Base-by-base conservation (phyloP, 2,113 vertebrate species). In the Notarius quadriscutis region DNA sequence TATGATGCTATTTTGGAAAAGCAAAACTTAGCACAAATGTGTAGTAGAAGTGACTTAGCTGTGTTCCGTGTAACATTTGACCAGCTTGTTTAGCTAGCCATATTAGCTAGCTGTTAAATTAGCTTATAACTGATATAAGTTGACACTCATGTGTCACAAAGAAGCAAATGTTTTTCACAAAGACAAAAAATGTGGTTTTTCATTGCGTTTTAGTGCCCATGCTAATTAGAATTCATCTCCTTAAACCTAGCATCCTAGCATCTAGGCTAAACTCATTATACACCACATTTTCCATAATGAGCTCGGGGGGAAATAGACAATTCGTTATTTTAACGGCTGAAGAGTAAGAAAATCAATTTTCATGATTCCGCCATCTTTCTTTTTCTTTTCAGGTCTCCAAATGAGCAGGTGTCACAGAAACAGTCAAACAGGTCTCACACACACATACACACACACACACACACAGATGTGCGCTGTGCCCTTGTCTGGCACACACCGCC, bases 391-490 rank as follows among this genome's bases (percentile, higher is more conserved):
- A 78, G 77, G 71, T 57, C 81, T 34, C 53, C 22, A 53, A 58
- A 83, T 60, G 67, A 86, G 82, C 79, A 83, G 80, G 48, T 85
- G 86, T 84, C 60, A 7, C 65, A 58, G 84, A 30, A 58, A 88
- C 75, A 63, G 53, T 83, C 84, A 22, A 77, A 82, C 55, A 62
- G 50, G 22, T 34, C n/a, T 17, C 48, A 15, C 67, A 88, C 84
- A 80, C 69, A 20, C 87, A 82, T 69, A 69, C 75, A 88, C 57
- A 69, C 81, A n/a, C 84, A 9, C 30, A 18, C 83, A 30, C 55
- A 85, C 88, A 85, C 84, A 84, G 60, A 87, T 50, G n/a, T 34
- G 86, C 65, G 25, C 86, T 90, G 77, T 88, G 84, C 84, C 69
- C 58, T 83, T 53, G 53, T 77, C 30, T 74, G 55, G 72, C 48